Evolutionary conservation across 1,140 invertebrate genomes (phyloP).

Genomic region (Medauroidea extradentata): DNA sequence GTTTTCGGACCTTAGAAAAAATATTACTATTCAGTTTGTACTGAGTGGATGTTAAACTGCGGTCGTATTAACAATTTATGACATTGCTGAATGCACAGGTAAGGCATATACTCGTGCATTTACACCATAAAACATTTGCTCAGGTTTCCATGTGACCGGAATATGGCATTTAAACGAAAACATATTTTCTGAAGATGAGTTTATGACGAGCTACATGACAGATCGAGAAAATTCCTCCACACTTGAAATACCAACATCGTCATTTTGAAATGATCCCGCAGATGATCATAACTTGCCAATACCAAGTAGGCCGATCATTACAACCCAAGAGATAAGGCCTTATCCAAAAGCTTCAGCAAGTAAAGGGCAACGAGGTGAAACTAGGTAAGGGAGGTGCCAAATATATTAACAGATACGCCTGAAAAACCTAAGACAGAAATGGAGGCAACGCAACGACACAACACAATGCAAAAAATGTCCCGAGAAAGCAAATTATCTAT

Average conservation of each 20-base stretch:
- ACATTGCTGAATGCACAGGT: slow-evolving; percentile 32
- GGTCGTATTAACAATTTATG: slow-evolving; percentile 31
- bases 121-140: slow-evolving; percentile 33
- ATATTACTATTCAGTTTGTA: slow-evolving; percentile 24
- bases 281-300: not conserved
- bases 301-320: not conserved
- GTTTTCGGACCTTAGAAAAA: slow-evolving; percentile 30
- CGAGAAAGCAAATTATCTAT: no score
- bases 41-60: slow-evolving; percentile 19
- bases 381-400: not conserved
- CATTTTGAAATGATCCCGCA: not conserved
- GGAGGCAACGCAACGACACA: no score
- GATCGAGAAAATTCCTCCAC: slow-evolving; percentile 27
- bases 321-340: not conserved
- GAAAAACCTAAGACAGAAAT: no score
- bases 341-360: not conserved
- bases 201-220: slow-evolving; percentile 33
- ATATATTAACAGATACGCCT: not conserved
- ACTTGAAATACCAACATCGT: not conserved
- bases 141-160: slow-evolving; percentile 31
- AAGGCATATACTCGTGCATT: no score
- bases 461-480: not conserved
- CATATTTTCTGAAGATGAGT: slow-evolving; percentile 38
- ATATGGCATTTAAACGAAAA: slow-evolving; percentile 36
- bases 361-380: not conserved